phyloP scores from a whole-genome alignment of 2,113 vertebrate genomes.

The Acrocephalus arundinaceus region DNA sequence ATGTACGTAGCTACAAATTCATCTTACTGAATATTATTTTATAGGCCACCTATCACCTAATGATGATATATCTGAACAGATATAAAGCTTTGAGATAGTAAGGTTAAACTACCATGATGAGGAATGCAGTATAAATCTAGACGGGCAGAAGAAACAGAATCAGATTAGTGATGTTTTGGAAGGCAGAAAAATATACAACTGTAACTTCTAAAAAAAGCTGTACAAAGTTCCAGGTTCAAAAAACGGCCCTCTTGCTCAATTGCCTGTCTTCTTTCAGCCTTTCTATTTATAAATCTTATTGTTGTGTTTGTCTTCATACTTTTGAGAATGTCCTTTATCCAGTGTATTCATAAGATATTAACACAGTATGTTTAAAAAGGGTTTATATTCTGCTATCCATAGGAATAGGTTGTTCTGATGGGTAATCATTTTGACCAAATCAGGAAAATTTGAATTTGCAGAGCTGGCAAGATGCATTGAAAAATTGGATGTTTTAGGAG shows the following conservation, averaged over 20 bases:
- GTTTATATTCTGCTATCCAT: background rate
- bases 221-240: background rate
- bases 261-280: background rate
- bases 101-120: background rate
- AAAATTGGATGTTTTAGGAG: background rate
- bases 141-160: background rate
- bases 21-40: background rate
- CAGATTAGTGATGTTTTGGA: background rate
- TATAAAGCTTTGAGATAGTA: background rate
- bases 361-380: background rate
- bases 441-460: background rate
- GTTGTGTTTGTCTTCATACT: background rate
- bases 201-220: background rate
- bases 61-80: background rate
- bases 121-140: slow-evolving; percentile 17
- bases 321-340: background rate
- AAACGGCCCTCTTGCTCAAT: background rate
- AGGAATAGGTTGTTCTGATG: background rate
- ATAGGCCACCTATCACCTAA: background rate
- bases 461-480: background rate
- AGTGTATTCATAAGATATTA: background rate
- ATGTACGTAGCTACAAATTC: background rate
- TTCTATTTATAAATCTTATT: background rate
- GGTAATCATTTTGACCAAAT: background rate
- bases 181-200: background rate